Evolutionary conservation across 2,113 vertebrate genomes (phyloP).

Genomic region (Xyliphius kryptos): DNA sequence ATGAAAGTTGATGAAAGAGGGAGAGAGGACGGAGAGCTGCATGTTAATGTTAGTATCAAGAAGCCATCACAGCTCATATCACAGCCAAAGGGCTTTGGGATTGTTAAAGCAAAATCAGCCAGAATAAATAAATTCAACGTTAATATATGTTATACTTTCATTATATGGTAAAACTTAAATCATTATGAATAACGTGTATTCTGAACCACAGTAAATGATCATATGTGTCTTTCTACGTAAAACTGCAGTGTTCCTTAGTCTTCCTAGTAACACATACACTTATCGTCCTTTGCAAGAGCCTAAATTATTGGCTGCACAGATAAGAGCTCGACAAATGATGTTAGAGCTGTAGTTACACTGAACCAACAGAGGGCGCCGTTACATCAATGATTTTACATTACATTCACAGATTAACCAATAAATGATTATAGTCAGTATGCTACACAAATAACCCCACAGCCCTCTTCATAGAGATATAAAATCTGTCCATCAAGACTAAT

Average conservation of each 20-base stretch:
- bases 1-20: slow-evolving; percentile 2
- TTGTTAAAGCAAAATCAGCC: slow-evolving; percentile 51
- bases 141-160: not conserved
- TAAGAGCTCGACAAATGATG: slow-evolving; percentile 45
- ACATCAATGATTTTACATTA: not conserved
- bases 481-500: too few relatives aligned
- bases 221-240: too few relatives aligned
- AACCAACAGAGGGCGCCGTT: slow-evolving; percentile 46
- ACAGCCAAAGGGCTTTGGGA: slow-evolving; percentile 37
- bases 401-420: too few relatives aligned
- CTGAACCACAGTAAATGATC: too few relatives aligned
- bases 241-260: slow-evolving; percentile 47
- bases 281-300: slow-evolving; percentile 38
- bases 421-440: too few relatives aligned
- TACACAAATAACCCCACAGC: too few relatives aligned
- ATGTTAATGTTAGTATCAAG: slow-evolving; percentile 65
- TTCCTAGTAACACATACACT: slow-evolving; percentile 54
- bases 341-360: slow-evolving; percentile 24
- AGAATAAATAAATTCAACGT: not conserved
- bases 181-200: too few relatives aligned
- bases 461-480: too few relatives aligned
- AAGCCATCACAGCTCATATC: slow-evolving; percentile 57
- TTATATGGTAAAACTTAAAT: too few relatives aligned
- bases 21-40: slow-evolving; percentile 49
- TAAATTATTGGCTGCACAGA: slow-evolving; percentile 49